phyloP scores from a whole-genome alignment of 2,113 vertebrate species.

The Sporophila hypoxantha region DNA sequence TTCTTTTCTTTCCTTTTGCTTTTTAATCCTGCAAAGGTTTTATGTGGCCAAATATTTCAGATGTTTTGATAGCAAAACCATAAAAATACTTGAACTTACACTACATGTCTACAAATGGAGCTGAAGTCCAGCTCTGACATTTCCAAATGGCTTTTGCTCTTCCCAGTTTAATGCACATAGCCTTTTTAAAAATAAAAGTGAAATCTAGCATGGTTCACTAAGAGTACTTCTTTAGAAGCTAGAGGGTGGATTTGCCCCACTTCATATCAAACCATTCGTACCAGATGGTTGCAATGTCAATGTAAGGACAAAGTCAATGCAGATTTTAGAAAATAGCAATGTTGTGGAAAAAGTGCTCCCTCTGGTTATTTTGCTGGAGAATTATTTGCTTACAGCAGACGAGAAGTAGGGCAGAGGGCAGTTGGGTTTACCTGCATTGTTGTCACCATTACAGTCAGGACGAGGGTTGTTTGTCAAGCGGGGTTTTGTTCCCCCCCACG shows the following conservation, averaged over 20 bases:
- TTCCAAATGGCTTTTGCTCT: background rate
- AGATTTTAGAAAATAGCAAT: constrained; percentile 31
- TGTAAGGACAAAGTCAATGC: constrained; percentile 49
- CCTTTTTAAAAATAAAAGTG: background rate
- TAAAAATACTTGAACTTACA: background rate
- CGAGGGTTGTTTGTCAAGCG: background rate
- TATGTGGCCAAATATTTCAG: background rate
- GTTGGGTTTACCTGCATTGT: constrained; percentile 38
- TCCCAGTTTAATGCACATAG: background rate
- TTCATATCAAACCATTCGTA: constrained; percentile 5
- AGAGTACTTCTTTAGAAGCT: constrained; percentile 25
- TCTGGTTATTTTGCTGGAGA: constrained; percentile 46
- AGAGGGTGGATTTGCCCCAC: constrained; percentile 46
- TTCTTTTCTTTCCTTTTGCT: background rate
- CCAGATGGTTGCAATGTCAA: constrained; percentile 64
- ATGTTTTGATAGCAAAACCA: background rate
- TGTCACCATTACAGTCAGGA: background rate
- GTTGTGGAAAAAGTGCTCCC: constrained; percentile 54
- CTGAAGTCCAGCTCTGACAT: background rate
- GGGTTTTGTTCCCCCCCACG: background rate
- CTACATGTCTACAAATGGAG: background rate
- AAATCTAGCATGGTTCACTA: background rate
- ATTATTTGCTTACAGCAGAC: constrained; percentile 23
- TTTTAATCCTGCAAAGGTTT: background rate
- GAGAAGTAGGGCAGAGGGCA: constrained; percentile 49